Percentiles rank a stretch among this genome's conserved stretches.
phyloP scores from a whole-genome alignment of 2,888 invertebrate species.

The Suillia variegata region DNA sequence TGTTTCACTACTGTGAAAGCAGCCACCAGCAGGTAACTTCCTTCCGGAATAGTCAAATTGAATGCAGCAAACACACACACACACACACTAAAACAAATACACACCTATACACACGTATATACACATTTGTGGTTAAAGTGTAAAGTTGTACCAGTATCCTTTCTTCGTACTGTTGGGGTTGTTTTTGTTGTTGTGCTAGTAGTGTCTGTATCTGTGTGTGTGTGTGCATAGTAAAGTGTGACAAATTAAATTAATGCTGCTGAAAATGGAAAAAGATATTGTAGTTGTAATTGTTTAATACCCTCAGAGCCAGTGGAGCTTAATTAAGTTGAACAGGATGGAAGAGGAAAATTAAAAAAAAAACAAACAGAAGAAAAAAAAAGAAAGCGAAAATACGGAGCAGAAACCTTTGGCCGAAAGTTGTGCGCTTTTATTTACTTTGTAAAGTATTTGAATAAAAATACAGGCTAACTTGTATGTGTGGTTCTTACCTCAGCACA shows the following conservation, averaged over 20 bases:
- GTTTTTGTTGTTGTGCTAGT: background rate
- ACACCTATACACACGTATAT: too few species aligned
- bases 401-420: too few species aligned
- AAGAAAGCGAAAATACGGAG: too few species aligned
- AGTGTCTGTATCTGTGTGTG: background rate
- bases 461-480: too few species aligned
- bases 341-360: background rate
- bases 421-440: too few species aligned
- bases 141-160: constrained; percentile 16
- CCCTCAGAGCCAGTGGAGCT: constrained; percentile 31
- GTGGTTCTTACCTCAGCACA: too few species aligned
- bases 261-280: constrained; percentile 40
- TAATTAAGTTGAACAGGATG: constrained; percentile 22
- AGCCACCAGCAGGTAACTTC: constrained; percentile 52
- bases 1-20: constrained; percentile 3
- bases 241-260: constrained; percentile 50
- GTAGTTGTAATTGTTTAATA: constrained; percentile 52
- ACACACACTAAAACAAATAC: constrained; percentile 13
- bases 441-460: too few species aligned
- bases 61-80: constrained; percentile 36
- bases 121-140: constrained; percentile 23
- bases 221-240: constrained; percentile 38
- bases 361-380: background rate
- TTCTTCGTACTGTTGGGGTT: constrained; percentile 6
- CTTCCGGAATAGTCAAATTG: constrained; percentile 51